These are phyloP conservation scores for Dendropsophus ebraccatus DNA, from an alignment of 2,113 vertebrate genomes.

Conservation along the genomic window DNA sequence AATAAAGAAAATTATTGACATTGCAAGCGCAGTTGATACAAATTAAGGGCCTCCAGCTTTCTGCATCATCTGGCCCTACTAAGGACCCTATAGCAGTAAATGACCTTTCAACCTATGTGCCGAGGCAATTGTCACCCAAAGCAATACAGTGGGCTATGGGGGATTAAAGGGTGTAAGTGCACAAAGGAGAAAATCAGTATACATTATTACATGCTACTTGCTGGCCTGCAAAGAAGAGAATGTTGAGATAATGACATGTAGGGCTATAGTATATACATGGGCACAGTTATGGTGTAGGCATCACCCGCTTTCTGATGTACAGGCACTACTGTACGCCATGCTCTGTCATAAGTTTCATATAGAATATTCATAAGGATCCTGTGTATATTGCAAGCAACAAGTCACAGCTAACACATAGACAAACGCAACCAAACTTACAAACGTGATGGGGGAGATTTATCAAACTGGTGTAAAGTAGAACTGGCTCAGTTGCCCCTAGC, in stretches of 20 bases:
- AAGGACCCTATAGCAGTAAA: conserved; percentile 23
- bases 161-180: neutral
- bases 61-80: conserved; percentile 42
- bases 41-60: conserved; percentile 4
- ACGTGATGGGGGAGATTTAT: no score
- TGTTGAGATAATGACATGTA: neutral
- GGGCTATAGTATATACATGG: neutral
- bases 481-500: no score
- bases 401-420: no score
- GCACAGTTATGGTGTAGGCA: neutral
- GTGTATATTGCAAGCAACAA: no score
- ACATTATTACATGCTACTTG: neutral
- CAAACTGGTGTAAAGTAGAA: no score
- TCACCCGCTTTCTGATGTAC: neutral
- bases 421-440: no score
- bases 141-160: conserved; percentile 15
- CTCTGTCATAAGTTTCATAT: neutral
- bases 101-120: conserved; percentile 34
- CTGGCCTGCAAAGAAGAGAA: neutral
- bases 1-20: neutral
- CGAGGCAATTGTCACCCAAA: conserved; percentile 47
- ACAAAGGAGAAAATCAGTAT: neutral
- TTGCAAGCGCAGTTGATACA: neutral
- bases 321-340: neutral
- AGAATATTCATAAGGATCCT: neutral